These are phyloP conservation scores for Microtus californicus DNA, from an alignment of 2,797 vertebrate species.

Conservation along the genomic window DNA sequence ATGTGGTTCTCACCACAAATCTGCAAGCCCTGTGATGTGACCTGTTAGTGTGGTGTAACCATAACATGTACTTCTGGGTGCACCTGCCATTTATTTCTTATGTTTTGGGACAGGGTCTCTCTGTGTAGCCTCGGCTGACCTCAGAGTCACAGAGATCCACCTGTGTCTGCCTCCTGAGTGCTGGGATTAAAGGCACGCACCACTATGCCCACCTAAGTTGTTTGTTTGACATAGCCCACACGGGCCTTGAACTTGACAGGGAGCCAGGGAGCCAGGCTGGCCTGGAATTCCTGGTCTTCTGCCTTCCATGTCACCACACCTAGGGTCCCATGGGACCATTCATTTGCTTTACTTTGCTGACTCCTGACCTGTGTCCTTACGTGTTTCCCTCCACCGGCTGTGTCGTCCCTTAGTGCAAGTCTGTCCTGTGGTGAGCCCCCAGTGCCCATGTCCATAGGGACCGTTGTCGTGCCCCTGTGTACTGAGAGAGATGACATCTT, in stretches of 20 bases:
- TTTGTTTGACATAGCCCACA: not conserved
- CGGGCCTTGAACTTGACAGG: not conserved
- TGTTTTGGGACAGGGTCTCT: not conserved
- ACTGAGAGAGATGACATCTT: not conserved
- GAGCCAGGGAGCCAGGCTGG: not conserved
- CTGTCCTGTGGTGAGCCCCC: not conserved
- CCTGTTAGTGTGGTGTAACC: too few relatives aligned
- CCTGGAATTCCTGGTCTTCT: not conserved
- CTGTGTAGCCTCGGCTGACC: not conserved
- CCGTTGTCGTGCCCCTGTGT: not conserved
- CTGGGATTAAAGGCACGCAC: not conserved
- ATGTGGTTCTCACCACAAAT: not conserved
- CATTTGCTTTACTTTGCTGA: not conserved
- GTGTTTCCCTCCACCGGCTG: not conserved
- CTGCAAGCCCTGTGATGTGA: not conserved
- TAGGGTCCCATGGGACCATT: not conserved
- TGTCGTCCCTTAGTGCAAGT: not conserved
- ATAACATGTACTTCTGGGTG: not conserved
- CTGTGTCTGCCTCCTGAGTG: not conserved
- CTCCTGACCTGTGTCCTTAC: not conserved
- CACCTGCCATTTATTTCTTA: not conserved
- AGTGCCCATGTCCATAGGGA: not conserved
- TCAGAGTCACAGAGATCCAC: not conserved
- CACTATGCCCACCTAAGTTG: not conserved
- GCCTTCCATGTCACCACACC: not conserved